phyloP scores from a whole-genome alignment of 2,113 vertebrate genomes.

The Glaucidium brasilianum region DNA sequence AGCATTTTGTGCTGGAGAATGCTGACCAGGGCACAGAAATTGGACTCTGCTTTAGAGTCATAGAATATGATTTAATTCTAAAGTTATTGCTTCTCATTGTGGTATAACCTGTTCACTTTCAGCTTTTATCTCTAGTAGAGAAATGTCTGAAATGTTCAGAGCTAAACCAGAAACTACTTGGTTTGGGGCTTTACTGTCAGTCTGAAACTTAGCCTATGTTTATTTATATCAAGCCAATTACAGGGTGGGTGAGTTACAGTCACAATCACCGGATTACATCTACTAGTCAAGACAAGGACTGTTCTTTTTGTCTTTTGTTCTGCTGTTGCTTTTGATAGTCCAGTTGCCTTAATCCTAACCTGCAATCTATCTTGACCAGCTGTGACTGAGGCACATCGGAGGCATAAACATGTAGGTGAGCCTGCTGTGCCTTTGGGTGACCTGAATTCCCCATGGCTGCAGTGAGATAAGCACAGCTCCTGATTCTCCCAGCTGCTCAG shows the following conservation, averaged over 20 bases:
- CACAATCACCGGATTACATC: not conserved
- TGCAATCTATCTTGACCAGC: rapidly evolving
- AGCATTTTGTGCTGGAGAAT: not conserved
- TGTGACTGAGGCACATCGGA: not conserved
- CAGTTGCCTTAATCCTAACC: not conserved
- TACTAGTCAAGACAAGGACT: not conserved
- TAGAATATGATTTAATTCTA: not conserved
- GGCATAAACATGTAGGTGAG: not conserved
- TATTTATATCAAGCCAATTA: not conserved
- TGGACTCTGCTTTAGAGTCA: not conserved
- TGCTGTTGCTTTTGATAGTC: not conserved
- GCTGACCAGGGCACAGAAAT: not conserved
- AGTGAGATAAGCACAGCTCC: not conserved
- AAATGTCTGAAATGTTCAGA: not conserved
- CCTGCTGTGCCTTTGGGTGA: not conserved
- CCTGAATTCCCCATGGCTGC: not conserved
- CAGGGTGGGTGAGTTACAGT: not conserved
- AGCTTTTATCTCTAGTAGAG: not conserved
- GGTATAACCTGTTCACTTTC: not conserved
- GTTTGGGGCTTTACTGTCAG: not conserved
- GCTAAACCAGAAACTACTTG: not conserved
- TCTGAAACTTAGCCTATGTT: not conserved
- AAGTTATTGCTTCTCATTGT: not conserved
- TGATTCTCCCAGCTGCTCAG: not conserved
- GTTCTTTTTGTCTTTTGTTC: not conserved